A percentile compares a stretch with the other conserved stretches of the same genome.
Conservation (phyloP, 2,113 vertebrate species). For the Candoia aspera region DNA sequence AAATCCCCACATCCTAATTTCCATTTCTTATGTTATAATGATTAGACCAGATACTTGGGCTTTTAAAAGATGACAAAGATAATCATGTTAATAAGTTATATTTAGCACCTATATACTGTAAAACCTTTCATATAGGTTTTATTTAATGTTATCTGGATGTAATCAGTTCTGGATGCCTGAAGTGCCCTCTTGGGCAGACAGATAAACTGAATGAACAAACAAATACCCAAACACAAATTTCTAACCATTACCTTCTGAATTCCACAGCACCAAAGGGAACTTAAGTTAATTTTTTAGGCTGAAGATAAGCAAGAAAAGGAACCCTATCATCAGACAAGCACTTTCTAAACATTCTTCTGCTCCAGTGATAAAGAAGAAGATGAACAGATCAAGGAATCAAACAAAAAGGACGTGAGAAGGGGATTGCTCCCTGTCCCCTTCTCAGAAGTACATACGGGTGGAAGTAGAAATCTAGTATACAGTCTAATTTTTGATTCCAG, state of each 20-base stretch:
- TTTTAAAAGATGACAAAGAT: background rate
- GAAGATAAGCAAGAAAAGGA: background rate
- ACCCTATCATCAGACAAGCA: background rate
- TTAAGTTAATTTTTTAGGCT: background rate
- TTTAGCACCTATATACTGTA: background rate
- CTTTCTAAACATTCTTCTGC: background rate
- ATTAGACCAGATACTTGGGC: background rate
- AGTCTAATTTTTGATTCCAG: background rate
- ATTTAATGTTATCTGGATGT: background rate
- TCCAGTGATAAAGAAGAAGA: background rate
- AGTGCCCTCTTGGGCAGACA: background rate
- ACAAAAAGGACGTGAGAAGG: no score
- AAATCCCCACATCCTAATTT: background rate
- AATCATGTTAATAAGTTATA: background rate
- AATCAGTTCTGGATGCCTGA: background rate
- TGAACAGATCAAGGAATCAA: background rate
- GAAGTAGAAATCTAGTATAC: background rate
- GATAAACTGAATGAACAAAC: background rate
- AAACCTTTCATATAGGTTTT: background rate
- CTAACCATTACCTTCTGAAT: background rate
- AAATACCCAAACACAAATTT: background rate
- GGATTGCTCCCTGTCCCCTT: background rate
- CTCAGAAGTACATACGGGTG: background rate
- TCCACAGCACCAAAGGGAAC: background rate
- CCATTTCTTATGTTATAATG: no score